phyloP scores from a whole-genome alignment of 1,140 invertebrate species.

The Ceratitis capitata region DNA sequence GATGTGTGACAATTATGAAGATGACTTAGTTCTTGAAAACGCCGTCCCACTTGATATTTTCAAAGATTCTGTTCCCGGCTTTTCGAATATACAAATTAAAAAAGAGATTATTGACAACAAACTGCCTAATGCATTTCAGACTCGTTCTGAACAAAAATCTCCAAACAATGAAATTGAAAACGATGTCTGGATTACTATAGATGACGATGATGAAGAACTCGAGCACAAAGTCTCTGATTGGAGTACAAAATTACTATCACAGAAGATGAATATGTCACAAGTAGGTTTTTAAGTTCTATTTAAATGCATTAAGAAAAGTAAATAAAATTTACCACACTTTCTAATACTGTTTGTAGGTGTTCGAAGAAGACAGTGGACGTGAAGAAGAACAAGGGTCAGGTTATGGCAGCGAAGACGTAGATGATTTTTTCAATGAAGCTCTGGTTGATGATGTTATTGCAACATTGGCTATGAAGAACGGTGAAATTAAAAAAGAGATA shows the following conservation, averaged over 20 bases:
- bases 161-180: conserved; percentile 35
- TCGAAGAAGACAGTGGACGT: conserved; percentile 3
- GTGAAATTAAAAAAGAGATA: not conserved
- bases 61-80: not conserved
- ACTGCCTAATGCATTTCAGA: not conserved
- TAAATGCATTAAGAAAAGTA: no score
- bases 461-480: not conserved
- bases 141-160: not conserved
- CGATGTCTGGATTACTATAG: conserved; percentile 29
- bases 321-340: not conserved
- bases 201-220: conserved; percentile 48
- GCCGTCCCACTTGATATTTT: not conserved
- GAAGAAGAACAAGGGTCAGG: not conserved
- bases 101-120: not conserved
- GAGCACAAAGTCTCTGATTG: conserved; percentile 53
- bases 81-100: not conserved
- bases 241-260: conserved; percentile 54
- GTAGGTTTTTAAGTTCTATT: conserved; percentile 32
- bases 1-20: conserved; percentile 41
- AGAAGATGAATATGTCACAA: conserved; percentile 42
- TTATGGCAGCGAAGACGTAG: not conserved
- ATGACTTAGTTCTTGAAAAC: not conserved
- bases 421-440: conserved; percentile 8
- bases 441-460: not conserved
- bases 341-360: not conserved